Conservation (phyloP, 2,797 vertebrate genomes). For the Harpagifer antarcticus region DNA sequence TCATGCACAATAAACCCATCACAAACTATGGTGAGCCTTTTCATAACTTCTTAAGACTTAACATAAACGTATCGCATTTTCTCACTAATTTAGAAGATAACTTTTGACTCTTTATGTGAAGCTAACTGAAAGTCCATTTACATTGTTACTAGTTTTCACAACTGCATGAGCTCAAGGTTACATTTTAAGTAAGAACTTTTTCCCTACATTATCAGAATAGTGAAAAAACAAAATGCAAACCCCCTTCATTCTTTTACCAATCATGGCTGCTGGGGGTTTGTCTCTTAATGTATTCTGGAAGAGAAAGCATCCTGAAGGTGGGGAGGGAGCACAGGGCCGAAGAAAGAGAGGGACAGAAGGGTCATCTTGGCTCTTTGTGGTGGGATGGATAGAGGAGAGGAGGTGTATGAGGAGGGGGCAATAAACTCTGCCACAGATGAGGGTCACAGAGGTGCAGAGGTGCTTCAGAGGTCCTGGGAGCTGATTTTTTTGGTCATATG, state of each 20-base stretch:
- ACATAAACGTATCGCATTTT: background rate
- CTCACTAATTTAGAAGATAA: background rate
- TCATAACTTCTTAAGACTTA: no score
- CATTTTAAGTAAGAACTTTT: slow-evolving; percentile 7
- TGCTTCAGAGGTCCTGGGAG: slow-evolving; percentile 79
- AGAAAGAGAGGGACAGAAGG: slow-evolving; percentile 78
- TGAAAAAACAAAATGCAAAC: slow-evolving; percentile 22
- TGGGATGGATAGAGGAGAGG: slow-evolving; percentile 65
- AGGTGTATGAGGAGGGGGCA: slow-evolving; percentile 62
- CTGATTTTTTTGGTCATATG: slow-evolving; percentile 28
- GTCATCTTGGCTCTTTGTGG: slow-evolving; percentile 80
- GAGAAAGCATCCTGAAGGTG: slow-evolving; percentile 81
- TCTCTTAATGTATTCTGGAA: slow-evolving; percentile 75
- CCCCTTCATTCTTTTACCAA: slow-evolving; percentile 32
- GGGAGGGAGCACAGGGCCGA: slow-evolving; percentile 67
- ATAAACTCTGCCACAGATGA: slow-evolving; percentile 75
- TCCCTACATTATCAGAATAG: background rate
- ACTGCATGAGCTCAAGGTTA: slow-evolving; percentile 2
- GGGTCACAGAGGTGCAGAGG: slow-evolving; percentile 79
- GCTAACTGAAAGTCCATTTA: background rate
- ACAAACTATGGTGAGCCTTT: background rate
- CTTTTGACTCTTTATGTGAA: background rate
- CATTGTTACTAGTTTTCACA: background rate
- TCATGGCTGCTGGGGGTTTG: slow-evolving; percentile 62
- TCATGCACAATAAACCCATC: background rate